phyloP scores from a whole-genome alignment of 2,113 vertebrate species.

The Poeciliopsis prolifica region DNA sequence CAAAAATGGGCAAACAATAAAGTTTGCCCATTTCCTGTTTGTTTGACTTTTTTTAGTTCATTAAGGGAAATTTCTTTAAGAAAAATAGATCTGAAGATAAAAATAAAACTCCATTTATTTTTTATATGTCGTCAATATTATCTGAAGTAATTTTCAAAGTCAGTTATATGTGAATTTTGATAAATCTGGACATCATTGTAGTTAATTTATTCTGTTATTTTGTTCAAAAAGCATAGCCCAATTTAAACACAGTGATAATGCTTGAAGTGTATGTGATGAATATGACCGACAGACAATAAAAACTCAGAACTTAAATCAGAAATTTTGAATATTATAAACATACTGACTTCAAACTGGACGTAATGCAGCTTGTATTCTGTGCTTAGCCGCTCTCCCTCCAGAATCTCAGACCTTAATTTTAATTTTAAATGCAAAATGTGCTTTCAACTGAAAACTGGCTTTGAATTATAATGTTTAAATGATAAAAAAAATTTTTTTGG shows the following conservation, averaged over 20 bases:
- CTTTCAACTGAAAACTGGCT: background rate
- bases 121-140: background rate
- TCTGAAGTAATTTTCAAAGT: background rate
- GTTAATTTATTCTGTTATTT: background rate
- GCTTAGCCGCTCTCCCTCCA: no score
- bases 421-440: background rate
- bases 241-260: no score
- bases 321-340: no score
- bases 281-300: background rate
- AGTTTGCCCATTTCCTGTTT: no score
- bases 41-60: background rate
- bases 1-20: conserved; percentile 13
- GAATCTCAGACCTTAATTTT: no score
- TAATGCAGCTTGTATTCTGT: no score
- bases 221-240: background rate
- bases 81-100: background rate
- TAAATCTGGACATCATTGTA: background rate
- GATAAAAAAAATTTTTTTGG: no score
- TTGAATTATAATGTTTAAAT: background rate
- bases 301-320: no score
- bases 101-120: background rate
- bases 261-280: background rate
- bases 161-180: background rate
- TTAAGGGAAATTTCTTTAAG: background rate
- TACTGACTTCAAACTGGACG: no score